These are phyloP conservation scores for Chrysochloris asiatica DNA, from an alignment of 2,113 vertebrate species.

Conservation along the genomic window DNA sequence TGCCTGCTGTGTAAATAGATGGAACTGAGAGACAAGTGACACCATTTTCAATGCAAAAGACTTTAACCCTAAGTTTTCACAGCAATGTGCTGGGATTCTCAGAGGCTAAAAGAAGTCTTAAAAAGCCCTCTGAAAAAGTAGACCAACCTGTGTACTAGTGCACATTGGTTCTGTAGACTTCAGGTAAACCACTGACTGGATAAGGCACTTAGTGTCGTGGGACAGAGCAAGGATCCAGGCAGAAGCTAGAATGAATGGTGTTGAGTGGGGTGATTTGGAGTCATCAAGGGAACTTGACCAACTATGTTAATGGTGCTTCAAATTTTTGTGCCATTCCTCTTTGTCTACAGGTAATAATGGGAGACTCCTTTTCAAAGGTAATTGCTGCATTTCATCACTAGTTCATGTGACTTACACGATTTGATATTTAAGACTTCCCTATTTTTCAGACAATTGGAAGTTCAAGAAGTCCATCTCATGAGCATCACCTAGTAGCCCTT, in stretches of 20 bases:
- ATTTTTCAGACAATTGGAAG: conserved; percentile 49
- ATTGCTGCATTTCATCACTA: conserved; percentile 40
- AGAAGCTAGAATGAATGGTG: neutral
- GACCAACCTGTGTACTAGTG: neutral
- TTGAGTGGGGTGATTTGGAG: neutral
- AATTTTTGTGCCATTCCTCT: neutral
- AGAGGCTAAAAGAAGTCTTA: conserved; percentile 41
- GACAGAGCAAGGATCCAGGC: neutral
- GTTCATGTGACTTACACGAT: conserved; percentile 51
- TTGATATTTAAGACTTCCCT: conserved; percentile 18
- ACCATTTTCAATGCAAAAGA: conserved; percentile 70
- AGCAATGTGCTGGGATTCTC: conserved; percentile 41
- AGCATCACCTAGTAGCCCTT: neutral
- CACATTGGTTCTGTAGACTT: neutral
- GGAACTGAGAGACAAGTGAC: conserved; percentile 65
- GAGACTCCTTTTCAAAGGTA: neutral
- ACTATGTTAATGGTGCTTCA: neutral
- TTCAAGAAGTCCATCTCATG: neutral
- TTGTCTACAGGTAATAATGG: neutral
- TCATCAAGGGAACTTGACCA: neutral
- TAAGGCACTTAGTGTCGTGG: neutral
- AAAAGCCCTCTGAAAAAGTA: conserved; percentile 45
- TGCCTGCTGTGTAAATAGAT: conserved; percentile 73
- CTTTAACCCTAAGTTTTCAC: conserved; percentile 70
- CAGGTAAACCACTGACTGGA: neutral